Evolutionary conservation across 35 echinoderm and acorn worm species (phyloP), one percentile per base, ranked within the genome.

Genomic region (Holothuria glaberrima): DNA sequence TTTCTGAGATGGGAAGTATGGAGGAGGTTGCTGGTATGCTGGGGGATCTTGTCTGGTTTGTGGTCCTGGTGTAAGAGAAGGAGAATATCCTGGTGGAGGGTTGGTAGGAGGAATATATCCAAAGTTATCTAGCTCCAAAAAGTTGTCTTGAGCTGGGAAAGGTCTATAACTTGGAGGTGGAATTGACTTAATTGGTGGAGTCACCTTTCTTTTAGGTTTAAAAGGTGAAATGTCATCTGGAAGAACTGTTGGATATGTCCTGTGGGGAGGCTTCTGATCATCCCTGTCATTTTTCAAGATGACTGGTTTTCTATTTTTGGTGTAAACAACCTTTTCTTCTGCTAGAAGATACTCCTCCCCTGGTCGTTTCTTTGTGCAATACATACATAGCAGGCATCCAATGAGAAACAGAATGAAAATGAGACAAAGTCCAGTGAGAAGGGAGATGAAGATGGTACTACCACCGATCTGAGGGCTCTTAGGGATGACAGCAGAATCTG

Each of bases 141-240:
- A 48, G 57, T n/a, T 25, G 27, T 32, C 80, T 20, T 30, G 24
- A 12, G 59, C 17, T 64, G 26, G 22, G n/a, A 13, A 36, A 84
- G 25, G 20, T 30, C 5, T 48, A 61, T 30, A 19, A 61, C 12
- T 34, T 59, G 80, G 80, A 30, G 33, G 34, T 64, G 10, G 52
- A 9, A 9, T 61, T 14, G 57, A 57, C 14, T 48, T 48, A 13
- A 61, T 21, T 30, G 58, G 30, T 35, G 58, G 19, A 20, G 52
- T 57, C 33, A 22, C 59, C 10, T 61, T 64, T 61, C 22, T n/a
- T 58, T 25, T 18, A 7, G 57, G 25, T 38, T 61, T 61, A 21
- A 84, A 84, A 58, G 80, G 80, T 24, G 22, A 58, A 20, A 84
- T 84, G 20, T 64, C 80, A 62, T 84, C 80, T 21, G 80, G 80